Evolutionary conservation across 2,888 invertebrate genomes (phyloP).

Genomic region (Sarcophaga caerulescens): DNA sequence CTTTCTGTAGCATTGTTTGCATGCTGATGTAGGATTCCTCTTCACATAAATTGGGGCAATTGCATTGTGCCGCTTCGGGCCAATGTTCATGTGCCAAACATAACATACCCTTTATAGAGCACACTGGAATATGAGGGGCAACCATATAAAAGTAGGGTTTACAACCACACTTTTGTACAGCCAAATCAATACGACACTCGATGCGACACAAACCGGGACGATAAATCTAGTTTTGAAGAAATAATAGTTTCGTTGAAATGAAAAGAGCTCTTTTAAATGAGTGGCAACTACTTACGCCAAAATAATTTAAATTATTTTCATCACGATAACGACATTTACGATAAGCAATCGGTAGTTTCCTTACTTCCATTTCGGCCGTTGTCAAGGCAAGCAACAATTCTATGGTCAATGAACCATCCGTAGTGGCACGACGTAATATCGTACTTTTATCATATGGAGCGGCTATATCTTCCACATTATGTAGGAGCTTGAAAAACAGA

Average conservation of each 20-base stretch:
- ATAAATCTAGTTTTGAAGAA: slow-evolving; percentile 72
- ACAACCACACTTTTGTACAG: slow-evolving; percentile 76
- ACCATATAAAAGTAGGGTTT: slow-evolving; percentile 78
- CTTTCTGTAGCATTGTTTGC: slow-evolving; percentile 70
- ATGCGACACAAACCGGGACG: slow-evolving; percentile 76
- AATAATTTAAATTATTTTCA: slow-evolving; percentile 77
- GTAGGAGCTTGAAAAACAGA: slow-evolving; percentile 72
- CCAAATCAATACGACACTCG: slow-evolving; percentile 77
- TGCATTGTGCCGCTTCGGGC: slow-evolving; percentile 72
- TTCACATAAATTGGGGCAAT: slow-evolving; percentile 75
- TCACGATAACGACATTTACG: slow-evolving; percentile 78
- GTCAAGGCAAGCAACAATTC: slow-evolving; percentile 72
- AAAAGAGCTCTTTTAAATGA: neutral
- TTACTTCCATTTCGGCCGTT: slow-evolving; percentile 74
- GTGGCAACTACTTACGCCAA: slow-evolving; percentile 69
- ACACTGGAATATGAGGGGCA: slow-evolving; percentile 72
- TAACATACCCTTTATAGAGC: slow-evolving; percentile 75
- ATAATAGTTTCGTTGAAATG: neutral
- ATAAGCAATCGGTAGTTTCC: slow-evolving; percentile 75
- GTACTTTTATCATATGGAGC: slow-evolving; percentile 72
- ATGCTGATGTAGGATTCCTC: slow-evolving; percentile 72
- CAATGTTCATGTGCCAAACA: slow-evolving; percentile 74
- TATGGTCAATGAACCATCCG: slow-evolving; percentile 69
- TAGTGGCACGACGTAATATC: slow-evolving; percentile 66
- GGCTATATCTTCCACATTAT: slow-evolving; percentile 75